Percentiles rank a stretch among this genome's conserved stretches.
phyloP scores from a whole-genome alignment of 1,140 invertebrate species.

The Listronotus oregonensis region DNA sequence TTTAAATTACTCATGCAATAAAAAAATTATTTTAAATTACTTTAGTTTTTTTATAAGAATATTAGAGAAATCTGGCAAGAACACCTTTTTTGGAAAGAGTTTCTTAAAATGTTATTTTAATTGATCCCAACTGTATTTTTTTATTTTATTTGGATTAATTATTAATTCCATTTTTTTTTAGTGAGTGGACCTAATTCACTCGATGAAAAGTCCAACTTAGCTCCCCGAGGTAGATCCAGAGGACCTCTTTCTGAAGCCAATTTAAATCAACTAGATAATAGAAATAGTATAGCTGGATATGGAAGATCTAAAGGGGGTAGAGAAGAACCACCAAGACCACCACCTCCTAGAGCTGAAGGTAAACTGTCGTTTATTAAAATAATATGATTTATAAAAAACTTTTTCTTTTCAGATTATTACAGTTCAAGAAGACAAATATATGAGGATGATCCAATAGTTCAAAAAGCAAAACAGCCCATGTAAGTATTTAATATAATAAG shows the following conservation, averaged over 20 bases:
- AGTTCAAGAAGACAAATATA: conserved; percentile 77
- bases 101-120: too few species aligned
- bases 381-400: conserved; percentile 30
- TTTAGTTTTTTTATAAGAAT: too few species aligned
- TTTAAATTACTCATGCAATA: too few species aligned
- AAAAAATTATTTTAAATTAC: too few species aligned
- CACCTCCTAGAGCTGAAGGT: conserved; percentile 83
- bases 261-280: conserved; percentile 65
- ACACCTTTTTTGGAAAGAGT: too few species aligned
- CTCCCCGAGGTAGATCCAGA: conserved; percentile 69
- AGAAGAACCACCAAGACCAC: conserved; percentile 81
- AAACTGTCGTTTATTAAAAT: conserved; percentile 20
- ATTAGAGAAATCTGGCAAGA: too few species aligned
- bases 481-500: conserved; percentile 58
- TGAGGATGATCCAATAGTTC: conserved; percentile 76
- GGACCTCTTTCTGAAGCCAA: conserved; percentile 72
- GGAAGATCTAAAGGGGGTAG: conserved; percentile 48
- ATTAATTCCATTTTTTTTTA: too few species aligned
- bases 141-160: too few species aligned
- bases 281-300: conserved; percentile 50
- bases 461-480: conserved; percentile 75
- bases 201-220: conserved; percentile 74
- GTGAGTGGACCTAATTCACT: conserved; percentile 50
- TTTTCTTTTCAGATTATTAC: conserved; percentile 74
- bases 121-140: too few species aligned